A percentile compares a stretch with the other conserved stretches of the same genome.
phyloP scores from a whole-genome alignment of 2,797 vertebrate genomes.

The Poecilia velifera region DNA sequence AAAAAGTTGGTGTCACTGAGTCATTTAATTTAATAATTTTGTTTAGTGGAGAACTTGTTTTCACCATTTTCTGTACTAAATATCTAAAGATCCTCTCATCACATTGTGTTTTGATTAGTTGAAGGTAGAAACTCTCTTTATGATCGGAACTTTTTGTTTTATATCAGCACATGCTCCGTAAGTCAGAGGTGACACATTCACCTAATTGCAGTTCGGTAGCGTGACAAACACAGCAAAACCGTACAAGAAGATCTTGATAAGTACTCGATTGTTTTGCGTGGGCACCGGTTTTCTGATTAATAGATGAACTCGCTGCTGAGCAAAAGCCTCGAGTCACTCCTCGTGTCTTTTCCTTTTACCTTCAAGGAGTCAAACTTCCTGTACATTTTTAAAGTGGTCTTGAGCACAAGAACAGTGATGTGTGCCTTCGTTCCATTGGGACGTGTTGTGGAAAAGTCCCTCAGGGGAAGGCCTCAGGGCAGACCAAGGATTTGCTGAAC shows the following conservation, averaged over 20 bases:
- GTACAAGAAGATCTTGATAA: neutral
- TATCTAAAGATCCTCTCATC: neutral
- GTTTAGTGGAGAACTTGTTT: neutral
- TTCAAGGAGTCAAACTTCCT: neutral
- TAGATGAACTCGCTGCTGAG: neutral
- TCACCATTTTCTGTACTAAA: neutral
- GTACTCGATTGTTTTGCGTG: neutral
- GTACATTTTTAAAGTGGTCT: neutral
- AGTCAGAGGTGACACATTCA: neutral
- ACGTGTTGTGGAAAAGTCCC: conserved; percentile 5
- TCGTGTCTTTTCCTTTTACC: conserved; percentile 1
- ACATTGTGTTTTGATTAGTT: neutral
- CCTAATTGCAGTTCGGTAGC: neutral
- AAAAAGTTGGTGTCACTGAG: neutral
- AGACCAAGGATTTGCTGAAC: neutral
- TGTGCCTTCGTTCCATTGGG: conserved; percentile 2
- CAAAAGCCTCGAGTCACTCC: neutral
- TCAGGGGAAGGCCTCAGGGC: neutral
- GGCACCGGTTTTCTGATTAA: neutral
- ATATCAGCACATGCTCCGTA: neutral
- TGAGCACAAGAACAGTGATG: neutral
- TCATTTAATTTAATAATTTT: neutral
- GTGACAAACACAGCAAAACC: neutral
- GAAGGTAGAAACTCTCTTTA: neutral
- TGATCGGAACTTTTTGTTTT: neutral